phyloP scores from a whole-genome alignment of 2,113 vertebrate species.

The Nibea albiflora region DNA sequence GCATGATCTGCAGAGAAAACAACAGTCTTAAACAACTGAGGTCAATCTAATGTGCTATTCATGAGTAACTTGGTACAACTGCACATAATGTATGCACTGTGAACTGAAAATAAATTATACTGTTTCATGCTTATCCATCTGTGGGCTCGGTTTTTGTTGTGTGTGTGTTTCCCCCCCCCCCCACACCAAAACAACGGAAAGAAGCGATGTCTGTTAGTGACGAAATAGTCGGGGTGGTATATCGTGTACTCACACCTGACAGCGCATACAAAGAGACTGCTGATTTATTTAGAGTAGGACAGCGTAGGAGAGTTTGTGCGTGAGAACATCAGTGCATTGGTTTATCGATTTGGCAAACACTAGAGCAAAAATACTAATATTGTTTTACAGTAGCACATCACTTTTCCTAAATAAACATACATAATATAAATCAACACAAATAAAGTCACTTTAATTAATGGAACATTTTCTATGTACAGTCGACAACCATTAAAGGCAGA shows the following conservation, averaged over 20 bases:
- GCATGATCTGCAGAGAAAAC: slow-evolving; percentile 77
- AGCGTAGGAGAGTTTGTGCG: background rate
- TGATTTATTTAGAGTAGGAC: background rate
- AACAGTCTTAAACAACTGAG: slow-evolving; percentile 61
- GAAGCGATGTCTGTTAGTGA: background rate
- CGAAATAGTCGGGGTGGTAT: background rate
- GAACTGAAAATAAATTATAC: slow-evolving; percentile 83
- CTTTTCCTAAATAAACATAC: background rate
- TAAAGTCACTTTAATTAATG: slow-evolving; percentile 29
- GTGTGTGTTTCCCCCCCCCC: no score
- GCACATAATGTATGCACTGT: slow-evolving; percentile 84
- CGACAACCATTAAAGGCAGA: slow-evolving; percentile 9
- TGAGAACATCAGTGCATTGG: background rate
- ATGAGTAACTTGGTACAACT: slow-evolving; percentile 75
- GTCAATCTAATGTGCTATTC: slow-evolving; percentile 75
- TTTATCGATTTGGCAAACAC: slow-evolving; percentile 1
- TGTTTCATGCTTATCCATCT: slow-evolving; percentile 61
- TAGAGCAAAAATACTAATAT: background rate
- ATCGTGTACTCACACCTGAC: background rate
- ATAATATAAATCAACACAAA: slow-evolving; percentile 22
- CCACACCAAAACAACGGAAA: background rate
- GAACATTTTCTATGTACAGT: slow-evolving; percentile 8
- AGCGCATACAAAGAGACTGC: background rate
- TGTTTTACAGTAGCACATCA: background rate
- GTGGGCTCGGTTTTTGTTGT: background rate